Evolutionary conservation across 2,888 invertebrate genomes (phyloP).

Genomic region (Odontomyia ornata): DNA sequence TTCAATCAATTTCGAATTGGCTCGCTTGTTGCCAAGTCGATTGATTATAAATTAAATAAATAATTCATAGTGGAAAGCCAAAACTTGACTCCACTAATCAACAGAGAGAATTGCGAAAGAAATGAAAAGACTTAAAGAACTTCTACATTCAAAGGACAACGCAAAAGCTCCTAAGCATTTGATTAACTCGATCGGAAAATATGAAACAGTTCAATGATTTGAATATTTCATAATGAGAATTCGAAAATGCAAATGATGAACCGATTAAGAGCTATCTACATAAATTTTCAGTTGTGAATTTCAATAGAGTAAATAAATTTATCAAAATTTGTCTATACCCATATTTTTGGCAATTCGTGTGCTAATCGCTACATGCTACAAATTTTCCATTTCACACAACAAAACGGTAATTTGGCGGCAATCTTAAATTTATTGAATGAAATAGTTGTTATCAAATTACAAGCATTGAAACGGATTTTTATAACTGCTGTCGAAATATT

Average conservation of each 20-base stretch:
- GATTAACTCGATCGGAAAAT: background rate
- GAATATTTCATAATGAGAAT: background rate
- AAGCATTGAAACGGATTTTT: background rate
- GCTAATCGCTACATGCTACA: background rate
- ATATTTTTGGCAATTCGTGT: background rate
- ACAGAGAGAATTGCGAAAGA: background rate
- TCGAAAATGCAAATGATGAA: background rate
- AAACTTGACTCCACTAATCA: background rate
- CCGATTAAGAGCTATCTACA: background rate
- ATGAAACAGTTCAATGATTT: background rate
- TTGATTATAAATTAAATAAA: background rate
- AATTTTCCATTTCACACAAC: background rate
- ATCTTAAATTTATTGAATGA: background rate
- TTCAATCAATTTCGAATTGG: background rate
- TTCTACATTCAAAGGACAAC: background rate
- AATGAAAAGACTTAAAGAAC: background rate
- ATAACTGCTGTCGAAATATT: too few species aligned
- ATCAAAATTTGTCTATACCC: background rate
- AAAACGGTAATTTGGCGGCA: background rate
- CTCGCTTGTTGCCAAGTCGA: background rate
- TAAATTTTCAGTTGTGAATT: background rate
- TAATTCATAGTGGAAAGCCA: conserved; percentile 2
- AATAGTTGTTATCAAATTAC: conserved; percentile 12
- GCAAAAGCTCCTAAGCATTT: background rate
- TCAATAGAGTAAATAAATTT: background rate